These are phyloP conservation scores for Myripristis murdjan DNA, from an alignment of 2,797 vertebrate genomes.

Conservation along the genomic window DNA sequence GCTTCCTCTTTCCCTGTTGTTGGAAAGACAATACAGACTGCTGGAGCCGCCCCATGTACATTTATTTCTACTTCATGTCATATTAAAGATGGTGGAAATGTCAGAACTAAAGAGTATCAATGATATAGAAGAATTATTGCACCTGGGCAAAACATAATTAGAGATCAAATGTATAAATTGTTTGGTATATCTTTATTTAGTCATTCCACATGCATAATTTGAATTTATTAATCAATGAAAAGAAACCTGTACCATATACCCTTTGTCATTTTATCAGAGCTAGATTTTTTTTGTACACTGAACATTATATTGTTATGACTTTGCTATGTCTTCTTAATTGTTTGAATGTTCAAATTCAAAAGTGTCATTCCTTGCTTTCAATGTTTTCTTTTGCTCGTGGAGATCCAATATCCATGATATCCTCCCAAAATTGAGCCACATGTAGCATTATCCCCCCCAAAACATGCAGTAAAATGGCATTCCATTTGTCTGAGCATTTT, in stretches of 20 bases:
- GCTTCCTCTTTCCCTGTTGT: slow-evolving; percentile 6
- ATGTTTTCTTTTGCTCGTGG: slow-evolving; percentile 50
- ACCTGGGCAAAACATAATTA: slow-evolving; percentile 60
- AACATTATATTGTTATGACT: slow-evolving; percentile 54
- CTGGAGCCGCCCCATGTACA: slow-evolving; percentile 75
- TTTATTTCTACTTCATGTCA: slow-evolving; percentile 79
- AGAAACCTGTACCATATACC: slow-evolving; percentile 51
- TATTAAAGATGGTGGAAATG: slow-evolving; percentile 70
- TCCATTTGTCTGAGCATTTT: slow-evolving; percentile 46
- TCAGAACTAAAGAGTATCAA: slow-evolving; percentile 66
- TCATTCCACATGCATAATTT: slow-evolving; percentile 72
- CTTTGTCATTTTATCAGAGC: slow-evolving; percentile 47
- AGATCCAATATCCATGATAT: slow-evolving; percentile 54
- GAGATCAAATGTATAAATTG: slow-evolving; percentile 64
- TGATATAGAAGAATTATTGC: slow-evolving; percentile 57
- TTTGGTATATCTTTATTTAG: slow-evolving; percentile 68
- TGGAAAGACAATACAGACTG: slow-evolving; percentile 68
- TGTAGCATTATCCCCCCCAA: slow-evolving; percentile 83
- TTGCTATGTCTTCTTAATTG: slow-evolving; percentile 56
- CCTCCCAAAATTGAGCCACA: slow-evolving; percentile 78
- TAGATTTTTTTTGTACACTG: slow-evolving; percentile 33
- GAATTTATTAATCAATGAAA: slow-evolving; percentile 47
- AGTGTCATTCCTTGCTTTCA: slow-evolving; percentile 49
- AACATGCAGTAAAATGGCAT: slow-evolving; percentile 50
- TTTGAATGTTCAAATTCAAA: slow-evolving; percentile 37